phyloP scores from a whole-genome alignment of 2,888 invertebrate species.

The Lasioglossum marginatum region DNA sequence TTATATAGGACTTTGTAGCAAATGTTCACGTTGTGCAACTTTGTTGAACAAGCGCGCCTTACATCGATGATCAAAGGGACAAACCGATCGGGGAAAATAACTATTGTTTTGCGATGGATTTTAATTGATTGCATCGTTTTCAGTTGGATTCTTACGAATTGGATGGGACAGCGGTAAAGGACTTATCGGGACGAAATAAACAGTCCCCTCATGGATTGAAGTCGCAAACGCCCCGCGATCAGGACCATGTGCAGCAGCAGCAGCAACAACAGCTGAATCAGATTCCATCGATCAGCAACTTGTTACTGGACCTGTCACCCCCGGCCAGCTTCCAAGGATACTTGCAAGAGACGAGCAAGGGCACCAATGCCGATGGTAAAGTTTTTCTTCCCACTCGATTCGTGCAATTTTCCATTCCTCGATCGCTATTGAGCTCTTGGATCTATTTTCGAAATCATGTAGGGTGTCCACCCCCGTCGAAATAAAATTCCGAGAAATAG shows the following conservation, averaged over 20 bases:
- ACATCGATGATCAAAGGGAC: neutral
- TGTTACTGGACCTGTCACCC: slow-evolving; percentile 76
- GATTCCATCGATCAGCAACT: slow-evolving; percentile 77
- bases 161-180: slow-evolving; percentile 65
- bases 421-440: neutral
- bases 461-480: too few species aligned
- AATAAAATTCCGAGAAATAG: too few species aligned
- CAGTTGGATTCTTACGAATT: slow-evolving; percentile 73
- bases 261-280: slow-evolving; percentile 69
- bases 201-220: slow-evolving; percentile 62
- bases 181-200: slow-evolving; percentile 60
- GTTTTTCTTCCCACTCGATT: neutral
- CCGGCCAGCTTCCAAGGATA: slow-evolving; percentile 64
- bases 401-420: neutral
- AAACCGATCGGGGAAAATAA: neutral
- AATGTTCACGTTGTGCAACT: neutral
- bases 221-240: slow-evolving; percentile 57
- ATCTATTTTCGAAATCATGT: neutral
- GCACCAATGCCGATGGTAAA: slow-evolving; percentile 63
- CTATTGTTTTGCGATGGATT: neutral
- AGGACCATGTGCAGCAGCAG: slow-evolving; percentile 48
- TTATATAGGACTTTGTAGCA: neutral
- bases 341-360: slow-evolving; percentile 62
- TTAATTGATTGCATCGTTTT: slow-evolving; percentile 21
- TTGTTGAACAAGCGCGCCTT: neutral